Base-by-base conservation (phyloP, 2,113 vertebrate genomes). In the Xerus inauris region DNA sequence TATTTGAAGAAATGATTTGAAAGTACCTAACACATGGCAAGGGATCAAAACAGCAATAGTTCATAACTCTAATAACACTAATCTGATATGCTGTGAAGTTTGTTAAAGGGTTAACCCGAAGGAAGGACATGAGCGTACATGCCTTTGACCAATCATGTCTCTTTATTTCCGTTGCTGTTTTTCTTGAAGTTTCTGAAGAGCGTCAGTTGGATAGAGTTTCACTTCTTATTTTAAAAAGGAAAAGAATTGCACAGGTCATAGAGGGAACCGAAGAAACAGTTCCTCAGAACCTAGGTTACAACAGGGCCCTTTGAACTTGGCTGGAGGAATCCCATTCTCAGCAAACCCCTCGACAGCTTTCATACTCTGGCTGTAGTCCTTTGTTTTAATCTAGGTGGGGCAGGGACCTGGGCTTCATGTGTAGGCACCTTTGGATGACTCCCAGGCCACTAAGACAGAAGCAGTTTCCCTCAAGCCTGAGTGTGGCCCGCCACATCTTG, bases 371-470 rank as follows among this genome's bases (percentile, higher is more conserved):
- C 47, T 95, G 40, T 75, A 22, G 88, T 94, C 67, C n/a, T 84
- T 97, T 94, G 75, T 95, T 92, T 87, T 67, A 89, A 94, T 85
- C 81, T 47, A 51, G 6, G 6, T 0, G 8, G 84, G 81, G 65
- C 86, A 26, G 59, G 67, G 62, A 47, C 62, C 51, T 49, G 57
- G 75, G 88, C 64, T 98, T 98, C 97, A 97, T 97, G 96, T 97
- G 89, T 88, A 97, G 97, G 92, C 97, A 98, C 98, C 98, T 98
- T 98, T 98, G 98, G 97, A 98, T 71, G 91, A 93, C 97, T 98
- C 86, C 97, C 97, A 96, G 89, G 98, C 96, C 94, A 87, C 11
- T 2, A 88, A 97, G 94, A 97, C 96, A 95, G 97, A 97, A 76
- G 96, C 94, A 95, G 98, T 96, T 98, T 97, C 98, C 98, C 98